These are phyloP conservation scores for Myripristis jacobus DNA, from an alignment of 2,797 vertebrate species.

Conservation along the genomic window DNA sequence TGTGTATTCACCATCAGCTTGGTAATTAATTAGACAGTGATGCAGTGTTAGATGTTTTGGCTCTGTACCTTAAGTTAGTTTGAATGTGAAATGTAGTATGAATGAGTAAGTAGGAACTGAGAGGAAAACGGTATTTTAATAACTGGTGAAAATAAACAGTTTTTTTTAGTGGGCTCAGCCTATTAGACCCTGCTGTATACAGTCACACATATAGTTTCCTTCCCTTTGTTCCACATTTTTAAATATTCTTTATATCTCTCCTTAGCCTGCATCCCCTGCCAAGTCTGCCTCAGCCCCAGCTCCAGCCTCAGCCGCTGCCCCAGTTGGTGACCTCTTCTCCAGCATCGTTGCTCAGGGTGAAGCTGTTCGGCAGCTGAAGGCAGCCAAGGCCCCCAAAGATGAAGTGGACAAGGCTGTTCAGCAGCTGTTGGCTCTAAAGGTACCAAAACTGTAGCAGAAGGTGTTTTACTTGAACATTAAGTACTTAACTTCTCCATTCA, in stretches of 20 bases:
- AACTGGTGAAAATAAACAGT: too few relatives aligned
- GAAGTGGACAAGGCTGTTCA: constrained; percentile 91
- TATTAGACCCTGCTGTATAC: background rate
- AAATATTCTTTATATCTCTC: constrained; percentile 1
- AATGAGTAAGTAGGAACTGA: too few relatives aligned
- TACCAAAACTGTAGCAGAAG: constrained; percentile 9
- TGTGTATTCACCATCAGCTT: too few relatives aligned
- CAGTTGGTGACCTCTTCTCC: constrained; percentile 79
- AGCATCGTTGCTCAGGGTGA: constrained; percentile 89
- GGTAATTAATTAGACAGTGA: too few relatives aligned
- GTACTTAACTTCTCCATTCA: background rate
- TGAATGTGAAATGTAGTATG: too few relatives aligned
- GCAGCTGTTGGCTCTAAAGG: constrained; percentile 86
- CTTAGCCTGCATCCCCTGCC: constrained; percentile 49
- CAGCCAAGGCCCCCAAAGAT: constrained; percentile 90
- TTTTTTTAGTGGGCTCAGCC: too few relatives aligned
- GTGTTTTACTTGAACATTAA: background rate
- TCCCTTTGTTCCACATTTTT: background rate
- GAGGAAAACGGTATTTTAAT: too few relatives aligned
- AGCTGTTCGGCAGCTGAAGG: constrained; percentile 89
- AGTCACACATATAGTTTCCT: background rate
- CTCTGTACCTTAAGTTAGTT: too few relatives aligned
- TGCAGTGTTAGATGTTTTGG: too few relatives aligned
- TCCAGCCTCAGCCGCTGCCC: constrained; percentile 37
- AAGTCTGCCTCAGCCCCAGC: constrained; percentile 15